Conservation (phyloP, 2,113 vertebrate species). For the Casuarius casuarius region DNA sequence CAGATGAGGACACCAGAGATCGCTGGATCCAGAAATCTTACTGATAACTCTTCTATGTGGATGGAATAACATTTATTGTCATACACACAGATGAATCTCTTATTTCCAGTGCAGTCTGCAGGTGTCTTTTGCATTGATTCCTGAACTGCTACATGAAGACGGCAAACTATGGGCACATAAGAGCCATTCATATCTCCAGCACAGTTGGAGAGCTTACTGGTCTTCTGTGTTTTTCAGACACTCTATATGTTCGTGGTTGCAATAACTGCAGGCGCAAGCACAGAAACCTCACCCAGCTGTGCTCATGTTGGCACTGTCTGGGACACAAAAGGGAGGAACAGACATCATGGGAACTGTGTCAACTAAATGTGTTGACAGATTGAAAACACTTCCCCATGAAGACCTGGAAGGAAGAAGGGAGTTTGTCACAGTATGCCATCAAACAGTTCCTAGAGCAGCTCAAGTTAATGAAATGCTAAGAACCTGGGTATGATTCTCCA, state of each 20-base stretch:
- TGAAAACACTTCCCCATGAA: background rate
- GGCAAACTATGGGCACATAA: background rate
- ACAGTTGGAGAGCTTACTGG: background rate
- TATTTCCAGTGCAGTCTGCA: background rate
- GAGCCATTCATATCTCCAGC: background rate
- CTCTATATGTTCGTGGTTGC: background rate
- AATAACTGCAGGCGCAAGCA: background rate
- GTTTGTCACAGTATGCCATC: background rate
- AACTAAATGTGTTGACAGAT: background rate
- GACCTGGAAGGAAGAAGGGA: background rate
- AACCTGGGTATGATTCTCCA: background rate
- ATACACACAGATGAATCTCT: background rate
- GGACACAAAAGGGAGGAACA: background rate
- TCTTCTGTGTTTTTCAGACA: background rate
- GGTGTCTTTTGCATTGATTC: background rate
- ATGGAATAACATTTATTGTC: background rate
- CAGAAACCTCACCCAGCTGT: background rate
- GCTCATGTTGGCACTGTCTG: background rate
- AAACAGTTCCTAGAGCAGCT: background rate
- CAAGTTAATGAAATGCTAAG: background rate
- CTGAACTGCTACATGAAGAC: background rate
- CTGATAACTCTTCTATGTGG: background rate
- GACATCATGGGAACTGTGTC: background rate
- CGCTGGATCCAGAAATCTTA: background rate
- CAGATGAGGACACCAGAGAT: background rate